Percentiles rank a stretch among this genome's conserved stretches.
These are phyloP conservation scores for Argyra leucocephala DNA, from an alignment of 2,888 invertebrate genomes.

Conservation along the genomic window DNA sequence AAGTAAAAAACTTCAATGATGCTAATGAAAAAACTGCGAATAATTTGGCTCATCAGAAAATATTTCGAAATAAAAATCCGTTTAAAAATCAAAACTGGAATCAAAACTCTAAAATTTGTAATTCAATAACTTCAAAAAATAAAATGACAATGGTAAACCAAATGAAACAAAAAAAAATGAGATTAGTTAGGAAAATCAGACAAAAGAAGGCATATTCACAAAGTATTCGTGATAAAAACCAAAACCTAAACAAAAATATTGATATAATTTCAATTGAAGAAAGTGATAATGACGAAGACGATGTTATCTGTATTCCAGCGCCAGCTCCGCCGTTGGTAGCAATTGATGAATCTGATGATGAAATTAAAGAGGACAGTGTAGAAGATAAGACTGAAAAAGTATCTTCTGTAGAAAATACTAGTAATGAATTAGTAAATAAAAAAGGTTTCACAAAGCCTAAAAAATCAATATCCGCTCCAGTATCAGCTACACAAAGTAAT, in stretches of 20 bases:
- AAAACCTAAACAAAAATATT: slow-evolving; percentile 19
- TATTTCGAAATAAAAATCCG: no score
- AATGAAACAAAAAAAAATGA: slow-evolving; percentile 25
- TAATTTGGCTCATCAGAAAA: no score
- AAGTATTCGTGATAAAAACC: slow-evolving; percentile 15
- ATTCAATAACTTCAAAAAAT: background rate
- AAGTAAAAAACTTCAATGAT: no score
- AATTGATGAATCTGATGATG: slow-evolving; percentile 34
- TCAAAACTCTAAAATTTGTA: background rate
- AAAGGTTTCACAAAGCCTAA: slow-evolving; percentile 22
- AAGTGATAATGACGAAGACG: slow-evolving; percentile 32
- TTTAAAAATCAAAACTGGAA: background rate
- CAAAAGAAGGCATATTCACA: slow-evolving; percentile 24
- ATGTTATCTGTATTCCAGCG: slow-evolving; percentile 35
- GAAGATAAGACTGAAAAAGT: slow-evolving; percentile 36
- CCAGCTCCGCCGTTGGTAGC: slow-evolving; percentile 34
- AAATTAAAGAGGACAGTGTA: slow-evolving; percentile 20
- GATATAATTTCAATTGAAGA: slow-evolving; percentile 29
- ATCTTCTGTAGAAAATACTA: slow-evolving; percentile 24
- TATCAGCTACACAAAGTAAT: background rate
- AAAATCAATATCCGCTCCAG: slow-evolving; percentile 7
- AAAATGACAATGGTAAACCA: slow-evolving; percentile 7
- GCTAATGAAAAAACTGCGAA: no score
- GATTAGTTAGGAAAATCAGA: slow-evolving; percentile 28
- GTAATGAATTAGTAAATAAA: slow-evolving; percentile 17